phyloP scores from a whole-genome alignment of 2,888 invertebrate genomes.

The Argynnis bischoffii region DNA sequence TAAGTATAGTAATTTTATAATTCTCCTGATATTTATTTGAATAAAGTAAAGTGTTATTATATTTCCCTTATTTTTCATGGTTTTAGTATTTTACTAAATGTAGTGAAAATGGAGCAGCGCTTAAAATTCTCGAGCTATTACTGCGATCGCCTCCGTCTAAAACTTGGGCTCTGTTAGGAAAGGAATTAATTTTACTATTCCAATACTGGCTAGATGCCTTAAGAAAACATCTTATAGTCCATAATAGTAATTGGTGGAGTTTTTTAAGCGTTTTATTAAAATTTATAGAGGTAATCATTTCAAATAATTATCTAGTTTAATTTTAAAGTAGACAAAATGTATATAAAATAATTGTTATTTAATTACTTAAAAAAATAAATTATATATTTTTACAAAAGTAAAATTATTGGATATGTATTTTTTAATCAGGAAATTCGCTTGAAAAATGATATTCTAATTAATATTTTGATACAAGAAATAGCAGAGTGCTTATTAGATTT shows the following conservation, averaged over 20 bases:
- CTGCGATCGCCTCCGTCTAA: conserved; percentile 57
- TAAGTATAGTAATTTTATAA: conserved; percentile 40
- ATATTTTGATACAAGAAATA: conserved; percentile 54
- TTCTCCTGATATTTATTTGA: background rate
- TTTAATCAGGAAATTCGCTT: conserved; percentile 50
- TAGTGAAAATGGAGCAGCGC: conserved; percentile 60
- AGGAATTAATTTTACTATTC: conserved; percentile 56
- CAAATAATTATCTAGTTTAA: background rate
- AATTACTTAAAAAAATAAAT: too few species aligned
- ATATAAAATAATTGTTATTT: too few species aligned
- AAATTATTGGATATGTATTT: background rate
- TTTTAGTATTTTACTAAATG: conserved; percentile 66
- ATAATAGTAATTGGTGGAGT: conserved; percentile 61
- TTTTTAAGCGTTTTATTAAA: conserved; percentile 57
- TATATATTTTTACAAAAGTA: background rate
- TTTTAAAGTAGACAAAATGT: too few species aligned
- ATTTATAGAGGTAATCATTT: conserved; percentile 55
- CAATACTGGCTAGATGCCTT: conserved; percentile 67
- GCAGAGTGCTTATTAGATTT: conserved; percentile 59
- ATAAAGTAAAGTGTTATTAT: background rate
- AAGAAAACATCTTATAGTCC: conserved; percentile 56
- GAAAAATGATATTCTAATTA: conserved; percentile 53
- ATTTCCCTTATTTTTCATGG: background rate
- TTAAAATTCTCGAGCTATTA: conserved; percentile 55
- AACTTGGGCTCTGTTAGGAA: conserved; percentile 59